phyloP scores from a whole-genome alignment of 2,888 invertebrate genomes.

The Psococerastis gibbosa region DNA sequence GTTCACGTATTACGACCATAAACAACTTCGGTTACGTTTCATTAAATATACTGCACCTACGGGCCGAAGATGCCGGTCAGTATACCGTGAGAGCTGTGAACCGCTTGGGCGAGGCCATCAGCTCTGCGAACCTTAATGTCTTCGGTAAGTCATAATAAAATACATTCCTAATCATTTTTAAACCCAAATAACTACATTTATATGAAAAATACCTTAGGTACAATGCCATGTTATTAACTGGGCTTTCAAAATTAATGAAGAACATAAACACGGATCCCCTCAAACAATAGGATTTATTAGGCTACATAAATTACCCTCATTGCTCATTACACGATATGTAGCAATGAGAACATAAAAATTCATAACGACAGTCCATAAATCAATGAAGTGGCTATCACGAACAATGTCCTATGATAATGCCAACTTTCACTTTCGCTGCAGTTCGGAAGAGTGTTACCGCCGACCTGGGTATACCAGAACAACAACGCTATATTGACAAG shows the following conservation, averaged over 20 bases:
- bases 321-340: too few relatives aligned
- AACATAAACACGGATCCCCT: background rate
- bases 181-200: too few relatives aligned
- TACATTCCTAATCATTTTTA: too few relatives aligned
- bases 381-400: too few relatives aligned
- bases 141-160: slow-evolving; percentile 35
- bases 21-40: slow-evolving; percentile 99
- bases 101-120: slow-evolving; percentile 75
- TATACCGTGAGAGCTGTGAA: slow-evolving; percentile 85
- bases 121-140: slow-evolving; percentile 58
- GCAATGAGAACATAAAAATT: too few relatives aligned
- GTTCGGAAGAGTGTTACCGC: slow-evolving; percentile 65
- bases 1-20: slow-evolving; percentile 87
- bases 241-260: background rate
- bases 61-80: slow-evolving; percentile 93
- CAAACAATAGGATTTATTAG: too few relatives aligned
- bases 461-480: slow-evolving; percentile 77
- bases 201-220: too few relatives aligned
- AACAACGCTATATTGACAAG: slow-evolving; percentile 77
- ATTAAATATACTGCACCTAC: slow-evolving; percentile 94
- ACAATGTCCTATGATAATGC: too few relatives aligned
- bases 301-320: slow-evolving; percentile 12
- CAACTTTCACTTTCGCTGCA: too few relatives aligned
- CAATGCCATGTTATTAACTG: slow-evolving; percentile 1
- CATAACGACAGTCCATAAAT: too few relatives aligned